phyloP scores from a whole-genome alignment of 2,888 invertebrate species.

The Andrena fulva region DNA sequence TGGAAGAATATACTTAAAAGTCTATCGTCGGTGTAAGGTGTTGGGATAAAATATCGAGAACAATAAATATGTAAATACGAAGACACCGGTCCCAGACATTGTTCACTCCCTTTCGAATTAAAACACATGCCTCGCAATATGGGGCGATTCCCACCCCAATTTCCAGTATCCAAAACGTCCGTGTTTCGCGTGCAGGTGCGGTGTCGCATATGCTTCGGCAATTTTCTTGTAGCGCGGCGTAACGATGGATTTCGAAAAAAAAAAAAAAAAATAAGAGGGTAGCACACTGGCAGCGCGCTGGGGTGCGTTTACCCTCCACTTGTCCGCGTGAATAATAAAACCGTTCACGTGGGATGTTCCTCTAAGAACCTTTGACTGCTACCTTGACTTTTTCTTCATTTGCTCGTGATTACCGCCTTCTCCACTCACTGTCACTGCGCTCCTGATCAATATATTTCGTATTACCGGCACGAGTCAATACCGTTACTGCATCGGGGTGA shows the following conservation, averaged over 20 bases:
- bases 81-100: constrained; percentile 10
- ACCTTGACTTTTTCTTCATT: neutral
- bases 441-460: constrained; percentile 1
- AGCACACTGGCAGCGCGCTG: neutral
- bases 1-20: constrained; percentile 37
- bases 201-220: constrained; percentile 7
- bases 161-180: neutral
- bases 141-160: constrained; percentile 12
- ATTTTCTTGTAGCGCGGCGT: constrained; percentile 1
- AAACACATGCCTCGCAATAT: neutral
- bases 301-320: neutral
- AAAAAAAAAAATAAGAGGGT: neutral
- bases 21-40: constrained; percentile 60
- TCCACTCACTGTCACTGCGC: neutral
- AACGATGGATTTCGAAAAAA: neutral
- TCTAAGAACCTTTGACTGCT: neutral
- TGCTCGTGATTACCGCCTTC: neutral
- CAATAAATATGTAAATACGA: constrained; percentile 62
- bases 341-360: neutral
- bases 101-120: neutral
- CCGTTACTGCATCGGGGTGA: neutral
- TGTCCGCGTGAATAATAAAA: neutral
- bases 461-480: neutral
- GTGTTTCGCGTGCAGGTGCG: constrained; percentile 6
- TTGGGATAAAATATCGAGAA: constrained; percentile 66